A percentile compares a stretch with the other conserved stretches of the same genome.
Evolutionary conservation across 2,888 invertebrate species (phyloP).

Genomic region (Glomeris marginata): DNA sequence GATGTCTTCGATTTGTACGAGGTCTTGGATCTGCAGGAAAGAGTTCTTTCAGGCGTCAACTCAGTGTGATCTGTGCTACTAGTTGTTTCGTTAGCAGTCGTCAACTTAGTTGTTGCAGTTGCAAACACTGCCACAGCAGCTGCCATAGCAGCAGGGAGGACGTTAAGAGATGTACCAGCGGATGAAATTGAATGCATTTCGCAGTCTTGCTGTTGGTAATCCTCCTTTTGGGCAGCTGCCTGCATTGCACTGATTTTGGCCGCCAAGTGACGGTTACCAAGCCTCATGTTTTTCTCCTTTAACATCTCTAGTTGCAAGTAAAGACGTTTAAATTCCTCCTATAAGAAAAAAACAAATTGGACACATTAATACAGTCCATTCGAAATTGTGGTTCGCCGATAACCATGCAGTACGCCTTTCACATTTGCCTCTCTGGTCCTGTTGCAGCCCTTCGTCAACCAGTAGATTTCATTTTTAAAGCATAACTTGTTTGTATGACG

Average conservation of each 20-base stretch:
- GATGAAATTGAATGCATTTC: too few species aligned
- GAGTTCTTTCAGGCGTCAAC: background rate
- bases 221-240: slow-evolving; percentile 44
- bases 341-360: slow-evolving; percentile 12
- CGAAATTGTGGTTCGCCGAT: too few species aligned
- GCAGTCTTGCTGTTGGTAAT: background rate
- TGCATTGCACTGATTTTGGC: slow-evolving; percentile 67
- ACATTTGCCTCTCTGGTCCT: too few species aligned
- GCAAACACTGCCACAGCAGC: background rate
- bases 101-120: background rate
- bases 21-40: too few species aligned
- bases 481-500: too few species aligned
- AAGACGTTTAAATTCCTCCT: slow-evolving; percentile 69
- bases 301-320: slow-evolving; percentile 62
- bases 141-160: background rate
- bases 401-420: too few species aligned
- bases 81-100: background rate
- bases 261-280: slow-evolving; percentile 55
- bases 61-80: background rate
- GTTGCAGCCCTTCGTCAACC: too few species aligned
- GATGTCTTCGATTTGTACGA: too few species aligned
- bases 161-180: too few species aligned
- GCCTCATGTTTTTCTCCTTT: slow-evolving; percentile 59
- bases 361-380: too few species aligned
- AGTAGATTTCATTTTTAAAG: too few species aligned